Evolutionary conservation across 1,140 invertebrate genomes (phyloP).

Genomic region (Asbolus verrucosus): DNA sequence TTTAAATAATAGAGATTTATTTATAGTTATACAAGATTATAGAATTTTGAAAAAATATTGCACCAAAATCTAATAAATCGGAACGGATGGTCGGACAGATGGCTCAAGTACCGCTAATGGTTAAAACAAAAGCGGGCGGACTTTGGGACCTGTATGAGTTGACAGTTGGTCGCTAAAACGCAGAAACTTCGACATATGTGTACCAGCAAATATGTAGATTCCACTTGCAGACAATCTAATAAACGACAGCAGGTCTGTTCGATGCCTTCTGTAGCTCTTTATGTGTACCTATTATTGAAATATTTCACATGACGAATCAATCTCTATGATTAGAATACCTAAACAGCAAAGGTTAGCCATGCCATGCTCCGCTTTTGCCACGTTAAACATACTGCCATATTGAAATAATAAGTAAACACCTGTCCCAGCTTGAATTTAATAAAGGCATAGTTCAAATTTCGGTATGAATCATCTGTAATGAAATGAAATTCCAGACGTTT

Average conservation of each 20-base stretch:
- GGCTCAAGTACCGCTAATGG: conserved; percentile 43
- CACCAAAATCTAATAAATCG: conserved; percentile 34
- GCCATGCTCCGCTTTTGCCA: no score
- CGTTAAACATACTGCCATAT: no score
- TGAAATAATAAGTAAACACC: no score
- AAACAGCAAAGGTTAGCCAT: no score
- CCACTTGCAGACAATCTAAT: conserved; percentile 38
- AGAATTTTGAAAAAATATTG: conserved; percentile 34
- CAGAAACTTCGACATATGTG: conserved; percentile 41
- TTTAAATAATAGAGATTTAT: background rate
- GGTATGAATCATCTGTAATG: conserved; percentile 35
- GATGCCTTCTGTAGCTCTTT: conserved; percentile 27
- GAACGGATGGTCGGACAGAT: conserved; percentile 42
- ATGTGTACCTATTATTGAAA: background rate
- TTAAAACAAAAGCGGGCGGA: conserved; percentile 38
- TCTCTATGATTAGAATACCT: no score
- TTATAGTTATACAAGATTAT: conserved; percentile 1
- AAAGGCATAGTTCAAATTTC: no score
- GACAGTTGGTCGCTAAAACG: conserved; percentile 44
- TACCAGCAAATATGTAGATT: conserved; percentile 37
- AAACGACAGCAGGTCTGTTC: conserved; percentile 36
- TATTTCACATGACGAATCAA: background rate
- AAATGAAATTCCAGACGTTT: conserved; percentile 55
- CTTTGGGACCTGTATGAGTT: conserved; percentile 30
- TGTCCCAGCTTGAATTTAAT: no score